Base-by-base conservation (phyloP, 1,140 invertebrate genomes). In the Brachionus sp. region DNA sequence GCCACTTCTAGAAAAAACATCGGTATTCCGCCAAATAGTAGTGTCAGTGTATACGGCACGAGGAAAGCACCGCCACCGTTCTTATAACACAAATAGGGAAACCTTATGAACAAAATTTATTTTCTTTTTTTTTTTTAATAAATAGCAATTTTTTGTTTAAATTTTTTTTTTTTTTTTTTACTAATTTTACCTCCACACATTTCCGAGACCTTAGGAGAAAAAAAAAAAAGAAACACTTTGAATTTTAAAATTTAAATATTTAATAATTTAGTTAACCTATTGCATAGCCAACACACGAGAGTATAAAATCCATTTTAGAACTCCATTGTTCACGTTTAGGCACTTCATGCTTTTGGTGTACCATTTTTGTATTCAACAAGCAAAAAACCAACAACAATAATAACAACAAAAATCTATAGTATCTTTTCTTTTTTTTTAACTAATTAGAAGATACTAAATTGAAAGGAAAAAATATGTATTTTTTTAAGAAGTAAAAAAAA, bases 11-110 rank as follows among this genome's bases (percentile, higher is more conserved):
- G 89, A 80, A 94, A 92, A 44, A 93, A 91, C 13, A 93, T 89
- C 0, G 94, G 93, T 46, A 94, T 89, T 2, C 93, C 93, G 23
- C 93, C 90, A 7, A 91, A 84, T 2, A 92, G 66, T 37, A 92
- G 88, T 1, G 92, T 90, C 5, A 92, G 87, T n/a, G 92, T 88
- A 85, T 93, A 92, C 0, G 92, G 91, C 7, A 93, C 89, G 12
- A 93, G 92, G 92, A 90, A 95, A 90, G 87, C 94, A 90, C 84
- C 84, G 23, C 84, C 84, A 19, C 84, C 84, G 50, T 78, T 82
- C 25, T 68, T 64, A 64, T 84, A 84, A n/a, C 84, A 84, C 13
- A 84, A 57, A 75, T 84, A 84, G 0, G 84, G 84, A 68, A 84
- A 84, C 57, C 78, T 77, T 46, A 13, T n/a, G 37, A 29, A 29